These are phyloP conservation scores for Itoplectis maculator DNA, from an alignment of 2,888 invertebrate genomes.

Conservation along the genomic window DNA sequence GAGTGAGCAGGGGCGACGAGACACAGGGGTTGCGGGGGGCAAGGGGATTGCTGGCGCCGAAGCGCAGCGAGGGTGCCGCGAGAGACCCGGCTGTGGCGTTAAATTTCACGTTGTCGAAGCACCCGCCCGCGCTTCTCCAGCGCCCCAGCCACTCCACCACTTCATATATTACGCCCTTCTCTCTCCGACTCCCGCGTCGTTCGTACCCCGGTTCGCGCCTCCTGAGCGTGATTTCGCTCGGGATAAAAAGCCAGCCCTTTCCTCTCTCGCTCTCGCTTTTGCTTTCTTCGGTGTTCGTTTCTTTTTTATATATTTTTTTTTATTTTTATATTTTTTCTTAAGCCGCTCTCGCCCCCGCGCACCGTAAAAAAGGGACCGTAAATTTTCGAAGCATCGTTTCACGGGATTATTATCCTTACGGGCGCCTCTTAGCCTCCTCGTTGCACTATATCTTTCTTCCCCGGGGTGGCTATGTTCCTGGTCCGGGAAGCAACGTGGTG, in stretches of 20 bases:
- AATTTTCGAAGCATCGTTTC: slow-evolving; percentile 53
- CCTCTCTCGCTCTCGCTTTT: slow-evolving; percentile 21
- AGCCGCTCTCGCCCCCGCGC: neutral
- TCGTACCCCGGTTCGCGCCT: slow-evolving; percentile 20
- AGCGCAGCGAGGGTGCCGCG: slow-evolving; percentile 35
- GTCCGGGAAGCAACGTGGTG: neutral
- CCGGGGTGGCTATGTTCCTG: slow-evolving; percentile 6
- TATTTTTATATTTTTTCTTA: slow-evolving; percentile 8
- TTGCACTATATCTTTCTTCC: slow-evolving; percentile 32
- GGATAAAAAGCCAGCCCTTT: slow-evolving; percentile 44
- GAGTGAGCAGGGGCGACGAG: slow-evolving; percentile 60
- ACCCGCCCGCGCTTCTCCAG: slow-evolving; percentile 43
- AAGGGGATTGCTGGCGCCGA: slow-evolving; percentile 57
- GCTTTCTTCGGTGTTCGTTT: no score
- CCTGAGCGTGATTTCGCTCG: slow-evolving; percentile 18
- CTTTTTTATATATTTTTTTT: no score
- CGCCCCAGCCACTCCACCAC: slow-evolving; percentile 48
- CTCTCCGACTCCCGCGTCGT: slow-evolving; percentile 14
- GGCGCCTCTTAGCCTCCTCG: slow-evolving; percentile 56
- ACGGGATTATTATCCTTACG: slow-evolving; percentile 58
- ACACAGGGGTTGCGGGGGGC: slow-evolving; percentile 44
- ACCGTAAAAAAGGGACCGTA: slow-evolving; percentile 49
- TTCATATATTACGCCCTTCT: slow-evolving; percentile 31
- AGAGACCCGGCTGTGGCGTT: slow-evolving; percentile 57
- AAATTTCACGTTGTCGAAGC: slow-evolving; percentile 65